These are phyloP conservation scores for Ectemnius cavifrons DNA, from an alignment of 2,888 invertebrate species.

Conservation along the genomic window DNA sequence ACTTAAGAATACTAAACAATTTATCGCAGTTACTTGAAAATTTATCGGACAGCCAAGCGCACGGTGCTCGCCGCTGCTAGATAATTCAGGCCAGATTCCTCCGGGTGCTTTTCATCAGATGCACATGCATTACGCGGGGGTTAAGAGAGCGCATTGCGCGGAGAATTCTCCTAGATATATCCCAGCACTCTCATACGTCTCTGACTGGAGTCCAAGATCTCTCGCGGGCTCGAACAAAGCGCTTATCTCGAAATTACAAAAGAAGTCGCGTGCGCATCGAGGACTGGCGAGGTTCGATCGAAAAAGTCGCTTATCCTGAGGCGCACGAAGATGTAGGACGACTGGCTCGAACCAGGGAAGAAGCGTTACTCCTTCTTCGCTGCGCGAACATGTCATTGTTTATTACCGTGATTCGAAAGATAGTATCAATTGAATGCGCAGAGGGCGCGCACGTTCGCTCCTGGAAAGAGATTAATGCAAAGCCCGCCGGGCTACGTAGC, in stretches of 20 bases:
- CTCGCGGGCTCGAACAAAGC: slow-evolving; percentile 12
- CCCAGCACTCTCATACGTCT: background rate
- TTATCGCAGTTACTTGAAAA: background rate
- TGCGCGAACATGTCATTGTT: slow-evolving; percentile 56
- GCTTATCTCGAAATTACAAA: slow-evolving; percentile 22
- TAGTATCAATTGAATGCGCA: slow-evolving; percentile 59
- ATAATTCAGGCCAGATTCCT: background rate
- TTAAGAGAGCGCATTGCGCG: background rate
- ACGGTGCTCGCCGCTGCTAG: background rate
- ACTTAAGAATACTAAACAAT: no score
- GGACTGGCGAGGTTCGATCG: background rate
- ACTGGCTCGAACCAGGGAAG: slow-evolving; percentile 37
- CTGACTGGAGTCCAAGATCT: background rate
- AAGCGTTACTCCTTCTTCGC: slow-evolving; percentile 39
- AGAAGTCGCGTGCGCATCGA: slow-evolving; percentile 1
- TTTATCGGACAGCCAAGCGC: background rate
- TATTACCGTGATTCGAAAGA: slow-evolving; percentile 57
- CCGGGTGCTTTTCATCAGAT: no score
- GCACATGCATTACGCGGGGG: no score
- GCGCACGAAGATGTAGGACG: slow-evolving; percentile 43
- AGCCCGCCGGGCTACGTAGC: slow-evolving; percentile 45
- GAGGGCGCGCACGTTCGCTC: slow-evolving; percentile 18
- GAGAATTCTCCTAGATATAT: slow-evolving; percentile 2
- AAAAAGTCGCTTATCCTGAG: slow-evolving; percentile 12
- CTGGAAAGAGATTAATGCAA: slow-evolving; percentile 57